Percentiles rank a stretch among this genome's conserved stretches.
phyloP scores from a whole-genome alignment of 2,888 invertebrate genomes.

The Laothoe populi region DNA sequence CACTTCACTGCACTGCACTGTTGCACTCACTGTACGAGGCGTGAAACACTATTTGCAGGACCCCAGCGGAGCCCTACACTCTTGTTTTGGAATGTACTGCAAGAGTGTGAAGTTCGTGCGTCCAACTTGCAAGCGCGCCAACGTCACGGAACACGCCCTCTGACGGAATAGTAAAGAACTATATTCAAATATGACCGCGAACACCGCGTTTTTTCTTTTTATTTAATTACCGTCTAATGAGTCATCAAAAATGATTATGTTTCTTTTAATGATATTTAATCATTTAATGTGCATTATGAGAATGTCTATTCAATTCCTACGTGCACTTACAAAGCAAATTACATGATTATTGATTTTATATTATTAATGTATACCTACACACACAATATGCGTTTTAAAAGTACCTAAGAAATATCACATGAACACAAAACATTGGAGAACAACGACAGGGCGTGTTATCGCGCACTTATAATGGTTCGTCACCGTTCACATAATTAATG shows the following conservation, averaged over 20 bases:
- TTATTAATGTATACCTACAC: constrained; percentile 46
- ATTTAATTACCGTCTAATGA: constrained; percentile 11
- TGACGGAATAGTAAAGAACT: constrained; percentile 46
- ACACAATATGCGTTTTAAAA: constrained; percentile 44
- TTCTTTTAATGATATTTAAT: constrained; percentile 2
- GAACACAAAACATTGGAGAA: constrained; percentile 42
- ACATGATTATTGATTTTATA: constrained; percentile 72
- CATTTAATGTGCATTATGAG: neutral
- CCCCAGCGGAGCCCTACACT: constrained; percentile 55
- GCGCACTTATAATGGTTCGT: constrained; percentile 77
- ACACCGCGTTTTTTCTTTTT: constrained; percentile 39
- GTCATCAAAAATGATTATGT: constrained; percentile 6
- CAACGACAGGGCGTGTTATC: constrained; percentile 70
- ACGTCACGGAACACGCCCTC: constrained; percentile 57
- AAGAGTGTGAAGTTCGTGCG: constrained; percentile 70
- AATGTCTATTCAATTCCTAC: neutral
- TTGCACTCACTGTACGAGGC: constrained; percentile 41
- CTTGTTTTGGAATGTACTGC: constrained; percentile 65
- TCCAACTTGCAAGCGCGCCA: constrained; percentile 65
- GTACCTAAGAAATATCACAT: constrained; percentile 43
- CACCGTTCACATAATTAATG: constrained; percentile 81
- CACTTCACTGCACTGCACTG: constrained; percentile 65
- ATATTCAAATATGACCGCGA: constrained; percentile 72
- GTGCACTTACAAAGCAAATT: constrained; percentile 29
- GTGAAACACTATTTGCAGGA: constrained; percentile 47